A percentile compares a stretch with the other conserved stretches of the same genome.
phyloP scores from a whole-genome alignment of 2,113 vertebrate genomes.

The Peromyscus leucopus region DNA sequence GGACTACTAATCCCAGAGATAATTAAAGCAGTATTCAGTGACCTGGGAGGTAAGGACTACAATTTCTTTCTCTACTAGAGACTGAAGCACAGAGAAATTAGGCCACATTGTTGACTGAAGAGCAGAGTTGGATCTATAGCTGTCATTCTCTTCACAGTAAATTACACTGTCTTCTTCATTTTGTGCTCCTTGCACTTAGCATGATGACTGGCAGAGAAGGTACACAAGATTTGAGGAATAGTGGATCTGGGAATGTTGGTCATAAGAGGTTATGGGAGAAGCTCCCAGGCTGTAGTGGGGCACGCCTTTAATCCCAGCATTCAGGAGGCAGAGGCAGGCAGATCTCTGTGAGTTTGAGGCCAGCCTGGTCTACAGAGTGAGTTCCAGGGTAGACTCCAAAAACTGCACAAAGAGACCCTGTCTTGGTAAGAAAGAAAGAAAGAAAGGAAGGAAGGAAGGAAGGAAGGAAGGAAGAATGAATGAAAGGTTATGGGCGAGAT shows the following conservation, averaged over 20 bases:
- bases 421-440: no score
- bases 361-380: no score
- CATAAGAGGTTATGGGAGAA: background rate
- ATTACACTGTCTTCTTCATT: background rate
- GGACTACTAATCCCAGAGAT: conserved; percentile 13
- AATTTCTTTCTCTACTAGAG: conserved; percentile 16
- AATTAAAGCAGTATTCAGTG: background rate
- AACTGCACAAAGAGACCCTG: background rate
- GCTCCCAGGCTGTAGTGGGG: no score
- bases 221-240: background rate
- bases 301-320: no score
- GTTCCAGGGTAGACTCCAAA: no score
- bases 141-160: background rate
- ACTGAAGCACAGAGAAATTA: background rate
- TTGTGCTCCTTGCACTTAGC: background rate
- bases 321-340: no score
- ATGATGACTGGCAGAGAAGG: background rate
- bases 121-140: background rate
- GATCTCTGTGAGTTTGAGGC: no score
- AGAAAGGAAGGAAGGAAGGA: background rate
- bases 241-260: background rate
- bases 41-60: background rate
- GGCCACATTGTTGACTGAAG: background rate
- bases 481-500: background rate
- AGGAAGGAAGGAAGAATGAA: no score